A percentile compares a stretch with the other conserved stretches of the same genome.
phyloP scores from a whole-genome alignment of 2,797 vertebrate species.

The Sebastes steindachneri region DNA sequence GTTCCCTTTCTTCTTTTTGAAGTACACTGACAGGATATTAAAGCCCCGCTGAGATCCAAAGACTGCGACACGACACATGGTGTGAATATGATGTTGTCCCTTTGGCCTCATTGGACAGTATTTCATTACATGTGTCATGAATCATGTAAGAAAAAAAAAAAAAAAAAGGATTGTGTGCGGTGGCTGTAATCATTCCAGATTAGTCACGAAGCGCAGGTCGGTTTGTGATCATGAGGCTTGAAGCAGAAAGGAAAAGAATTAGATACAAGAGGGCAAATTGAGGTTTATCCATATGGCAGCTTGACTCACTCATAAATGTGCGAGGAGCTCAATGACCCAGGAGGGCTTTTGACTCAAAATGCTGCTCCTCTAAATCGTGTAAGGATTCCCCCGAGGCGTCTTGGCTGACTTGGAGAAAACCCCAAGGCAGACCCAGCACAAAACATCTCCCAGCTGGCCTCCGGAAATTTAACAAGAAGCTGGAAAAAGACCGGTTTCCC shows the following conservation, averaged over 20 bases:
- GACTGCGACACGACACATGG: slow-evolving; percentile 5
- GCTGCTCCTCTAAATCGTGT: slow-evolving; percentile 11
- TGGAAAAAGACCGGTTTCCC: slow-evolving; percentile 5
- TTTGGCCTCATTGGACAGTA: slow-evolving; percentile 1
- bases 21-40: slow-evolving; percentile 13
- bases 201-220: not conserved
- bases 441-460: slow-evolving; percentile 15
- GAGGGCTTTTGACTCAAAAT: slow-evolving; percentile 14
- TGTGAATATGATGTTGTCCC: not conserved
- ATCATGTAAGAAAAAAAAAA: not conserved
- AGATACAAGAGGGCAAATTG: not conserved
- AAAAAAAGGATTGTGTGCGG: not conserved
- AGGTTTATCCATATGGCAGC: not conserved
- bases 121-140: not conserved
- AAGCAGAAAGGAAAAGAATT: not conserved
- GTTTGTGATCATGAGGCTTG: not conserved
- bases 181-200: not conserved
- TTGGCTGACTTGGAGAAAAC: slow-evolving; percentile 1
- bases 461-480: not conserved
- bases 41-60: slow-evolving; percentile 3
- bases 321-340: slow-evolving; percentile 7
- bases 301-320: slow-evolving; percentile 15
- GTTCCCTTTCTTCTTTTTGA: not conserved
- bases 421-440: slow-evolving; percentile 11
- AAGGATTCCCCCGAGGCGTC: slow-evolving; percentile 21